These are phyloP conservation scores for Clarias pachynema DNA, from an alignment of 2,797 vertebrate genomes.

Conservation along the genomic window DNA sequence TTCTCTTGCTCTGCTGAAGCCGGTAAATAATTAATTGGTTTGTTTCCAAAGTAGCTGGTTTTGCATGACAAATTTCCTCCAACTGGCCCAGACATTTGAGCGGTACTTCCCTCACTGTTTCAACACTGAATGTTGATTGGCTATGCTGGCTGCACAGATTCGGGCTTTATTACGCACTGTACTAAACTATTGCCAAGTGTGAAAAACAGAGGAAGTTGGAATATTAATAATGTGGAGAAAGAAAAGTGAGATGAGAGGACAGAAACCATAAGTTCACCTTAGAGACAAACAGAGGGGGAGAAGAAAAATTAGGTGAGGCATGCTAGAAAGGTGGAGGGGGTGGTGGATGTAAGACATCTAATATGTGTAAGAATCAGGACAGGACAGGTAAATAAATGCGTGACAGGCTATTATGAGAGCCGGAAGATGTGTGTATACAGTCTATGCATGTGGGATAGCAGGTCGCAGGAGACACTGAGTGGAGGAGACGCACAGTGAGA, in stretches of 20 bases:
- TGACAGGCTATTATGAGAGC: constrained; percentile 37
- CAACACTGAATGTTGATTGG: constrained; percentile 38
- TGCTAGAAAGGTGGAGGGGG: neutral
- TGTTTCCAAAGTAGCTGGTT: constrained; percentile 69
- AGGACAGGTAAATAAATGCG: constrained; percentile 13
- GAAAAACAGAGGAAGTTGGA: neutral
- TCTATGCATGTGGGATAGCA: constrained; percentile 8
- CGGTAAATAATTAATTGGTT: constrained; percentile 80
- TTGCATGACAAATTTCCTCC: constrained; percentile 67
- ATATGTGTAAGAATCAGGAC: constrained; percentile 27
- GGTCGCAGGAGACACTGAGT: constrained; percentile 12
- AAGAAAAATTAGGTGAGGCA: constrained; percentile 4
- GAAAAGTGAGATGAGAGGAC: neutral
- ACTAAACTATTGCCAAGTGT: constrained; percentile 16
- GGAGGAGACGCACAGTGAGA: neutral
- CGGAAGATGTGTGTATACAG: neutral
- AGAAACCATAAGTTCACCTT: neutral
- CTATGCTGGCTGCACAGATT: constrained; percentile 2
- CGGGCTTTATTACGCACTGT: constrained; percentile 29
- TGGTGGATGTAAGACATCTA: constrained; percentile 1
- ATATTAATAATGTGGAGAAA: neutral
- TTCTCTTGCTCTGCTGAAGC: constrained; percentile 74
- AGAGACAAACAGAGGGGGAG: neutral
- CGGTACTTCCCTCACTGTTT: constrained; percentile 58
- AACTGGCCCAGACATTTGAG: constrained; percentile 63